phyloP scores from a whole-genome alignment of 2,888 invertebrate species.

The Andrena bicolor region DNA sequence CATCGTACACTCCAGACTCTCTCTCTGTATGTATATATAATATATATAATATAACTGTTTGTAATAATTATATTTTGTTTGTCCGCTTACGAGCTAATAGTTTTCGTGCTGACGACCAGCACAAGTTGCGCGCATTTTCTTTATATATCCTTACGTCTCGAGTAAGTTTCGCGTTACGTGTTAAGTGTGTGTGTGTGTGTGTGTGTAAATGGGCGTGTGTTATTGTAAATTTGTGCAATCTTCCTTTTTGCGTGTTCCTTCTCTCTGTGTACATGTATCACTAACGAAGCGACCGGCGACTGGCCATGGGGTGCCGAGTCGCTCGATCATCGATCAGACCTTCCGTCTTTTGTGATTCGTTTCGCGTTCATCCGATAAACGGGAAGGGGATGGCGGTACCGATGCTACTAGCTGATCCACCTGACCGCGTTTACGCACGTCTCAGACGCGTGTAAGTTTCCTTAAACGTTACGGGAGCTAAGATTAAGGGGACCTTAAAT shows the following conservation, averaged over 20 bases:
- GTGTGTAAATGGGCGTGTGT: conserved; percentile 26
- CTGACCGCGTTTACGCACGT: conserved; percentile 63
- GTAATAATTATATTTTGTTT: conserved; percentile 85
- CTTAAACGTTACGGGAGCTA: conserved; percentile 77
- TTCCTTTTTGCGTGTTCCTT: conserved; percentile 50
- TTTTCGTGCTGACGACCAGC: conserved; percentile 84
- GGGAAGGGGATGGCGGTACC: conserved; percentile 60
- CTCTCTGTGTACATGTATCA: conserved; percentile 63
- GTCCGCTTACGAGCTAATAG: conserved; percentile 84
- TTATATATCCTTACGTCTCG: conserved; percentile 59
- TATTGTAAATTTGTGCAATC: conserved; percentile 43
- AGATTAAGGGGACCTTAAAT: conserved; percentile 80
- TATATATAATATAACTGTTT: conserved; percentile 85
- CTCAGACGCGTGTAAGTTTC: conserved; percentile 59
- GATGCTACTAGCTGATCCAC: conserved; percentile 51
- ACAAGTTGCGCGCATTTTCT: conserved; percentile 81
- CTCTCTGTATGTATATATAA: conserved; percentile 84
- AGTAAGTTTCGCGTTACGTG: conserved; percentile 58
- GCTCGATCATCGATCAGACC: conserved; percentile 56
- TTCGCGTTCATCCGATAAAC: conserved; percentile 57
- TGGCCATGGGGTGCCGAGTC: conserved; percentile 12
- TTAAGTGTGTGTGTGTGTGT: conserved; percentile 46
- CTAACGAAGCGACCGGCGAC: conserved; percentile 38
- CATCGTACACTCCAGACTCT: conserved; percentile 80
- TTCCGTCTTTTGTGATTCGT: conserved; percentile 26